Evolutionary conservation across 2,113 vertebrate species (phyloP).

Genomic region (Hepsetus odoe): DNA sequence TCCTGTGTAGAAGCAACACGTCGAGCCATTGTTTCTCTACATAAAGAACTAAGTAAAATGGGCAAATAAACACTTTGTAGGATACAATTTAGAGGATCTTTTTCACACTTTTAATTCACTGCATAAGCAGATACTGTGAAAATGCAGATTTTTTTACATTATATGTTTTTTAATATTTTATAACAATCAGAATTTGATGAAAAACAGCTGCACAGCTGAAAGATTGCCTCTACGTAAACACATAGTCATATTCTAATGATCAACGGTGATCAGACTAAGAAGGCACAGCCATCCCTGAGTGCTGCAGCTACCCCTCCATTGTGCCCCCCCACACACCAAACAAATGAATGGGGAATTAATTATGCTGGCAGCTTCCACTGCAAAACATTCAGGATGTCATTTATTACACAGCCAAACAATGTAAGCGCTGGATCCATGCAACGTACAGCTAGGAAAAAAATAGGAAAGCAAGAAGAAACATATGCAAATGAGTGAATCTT

Average conservation of each 20-base stretch:
- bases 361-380: constrained; percentile 68
- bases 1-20: background rate
- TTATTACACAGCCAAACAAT: constrained; percentile 64
- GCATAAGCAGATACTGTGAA: too few relatives aligned
- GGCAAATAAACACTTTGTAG: too few relatives aligned
- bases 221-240: background rate
- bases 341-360: constrained; percentile 68
- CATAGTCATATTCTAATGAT: constrained; percentile 33
- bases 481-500: constrained; percentile 75
- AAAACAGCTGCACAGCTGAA: too few relatives aligned
- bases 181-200: too few relatives aligned
- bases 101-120: too few relatives aligned
- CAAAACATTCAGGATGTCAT: constrained; percentile 64
- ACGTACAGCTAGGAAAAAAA: constrained; percentile 40
- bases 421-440: constrained; percentile 55
- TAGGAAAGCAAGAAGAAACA: constrained; percentile 53
- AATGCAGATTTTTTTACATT: too few relatives aligned
- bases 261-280: constrained; percentile 31
- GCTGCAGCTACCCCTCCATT: constrained; percentile 45
- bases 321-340: constrained; percentile 48
- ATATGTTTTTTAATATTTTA: too few relatives aligned
- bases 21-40: background rate
- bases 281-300: background rate
- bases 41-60: too few relatives aligned
- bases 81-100: too few relatives aligned